Conservation (phyloP, 2,888 invertebrate species). For the Amaurobius ferox region DNA sequence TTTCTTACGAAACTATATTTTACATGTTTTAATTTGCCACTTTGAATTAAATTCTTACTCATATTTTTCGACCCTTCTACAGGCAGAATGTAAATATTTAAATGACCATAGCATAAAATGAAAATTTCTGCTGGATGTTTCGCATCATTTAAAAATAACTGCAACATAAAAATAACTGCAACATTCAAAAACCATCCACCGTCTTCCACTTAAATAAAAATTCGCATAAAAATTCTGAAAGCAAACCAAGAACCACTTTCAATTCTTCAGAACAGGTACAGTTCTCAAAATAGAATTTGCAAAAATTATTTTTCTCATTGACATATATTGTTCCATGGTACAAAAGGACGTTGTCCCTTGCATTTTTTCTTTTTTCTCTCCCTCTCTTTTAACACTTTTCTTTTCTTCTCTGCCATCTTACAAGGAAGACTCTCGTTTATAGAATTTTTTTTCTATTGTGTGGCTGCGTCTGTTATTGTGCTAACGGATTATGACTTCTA, state of each 20-base stretch:
- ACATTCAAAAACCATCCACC: too few relatives aligned
- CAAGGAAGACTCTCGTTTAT: background rate
- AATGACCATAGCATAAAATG: too few relatives aligned
- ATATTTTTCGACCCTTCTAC: too few relatives aligned
- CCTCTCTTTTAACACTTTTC: slow-evolving; percentile 10
- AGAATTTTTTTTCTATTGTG: background rate
- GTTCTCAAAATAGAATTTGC: background rate
- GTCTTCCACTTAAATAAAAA: too few relatives aligned
- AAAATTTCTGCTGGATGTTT: too few relatives aligned
- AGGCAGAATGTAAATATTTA: too few relatives aligned
- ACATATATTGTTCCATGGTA: background rate
- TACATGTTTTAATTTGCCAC: too few relatives aligned
- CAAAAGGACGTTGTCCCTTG: slow-evolving; percentile 7
- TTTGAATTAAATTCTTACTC: too few relatives aligned
- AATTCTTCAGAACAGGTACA: background rate
- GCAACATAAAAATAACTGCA: too few relatives aligned
- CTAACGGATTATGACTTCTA: background rate
- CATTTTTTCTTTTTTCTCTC: background rate
- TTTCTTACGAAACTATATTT: too few relatives aligned
- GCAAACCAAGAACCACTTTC: background rate
- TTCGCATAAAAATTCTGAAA: too few relatives aligned
- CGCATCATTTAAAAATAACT: too few relatives aligned
- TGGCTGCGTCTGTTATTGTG: background rate
- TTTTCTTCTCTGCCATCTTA: background rate
- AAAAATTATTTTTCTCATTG: slow-evolving; percentile 11